Conservation (phyloP, 2,797 vertebrate genomes). For the Anas flavirostris region DNA sequence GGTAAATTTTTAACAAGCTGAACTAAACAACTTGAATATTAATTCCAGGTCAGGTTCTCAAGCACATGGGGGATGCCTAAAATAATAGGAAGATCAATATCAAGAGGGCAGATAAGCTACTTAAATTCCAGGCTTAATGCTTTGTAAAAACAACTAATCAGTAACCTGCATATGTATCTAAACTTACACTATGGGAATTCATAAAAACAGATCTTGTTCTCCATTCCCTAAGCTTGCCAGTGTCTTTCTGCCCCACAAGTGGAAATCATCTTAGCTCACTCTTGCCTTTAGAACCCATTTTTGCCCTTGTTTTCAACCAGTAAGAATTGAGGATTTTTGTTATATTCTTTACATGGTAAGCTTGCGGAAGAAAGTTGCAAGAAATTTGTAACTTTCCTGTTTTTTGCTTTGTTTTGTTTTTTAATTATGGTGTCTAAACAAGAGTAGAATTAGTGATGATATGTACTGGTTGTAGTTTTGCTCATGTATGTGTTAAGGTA, state of each 20-base stretch:
- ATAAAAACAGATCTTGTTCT: not conserved
- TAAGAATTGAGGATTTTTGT: not conserved
- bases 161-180: not conserved
- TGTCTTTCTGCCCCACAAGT: not conserved
- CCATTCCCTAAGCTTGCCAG: not conserved
- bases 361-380: not conserved
- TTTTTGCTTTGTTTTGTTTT: not conserved
- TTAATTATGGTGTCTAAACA: not conserved
- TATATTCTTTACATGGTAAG: not conserved
- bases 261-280: not conserved
- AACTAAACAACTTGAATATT: not conserved
- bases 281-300: not conserved
- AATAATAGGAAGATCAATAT: not conserved
- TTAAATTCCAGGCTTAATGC: not conserved
- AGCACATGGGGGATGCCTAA: not conserved
- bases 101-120: not conserved
- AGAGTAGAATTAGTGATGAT: not conserved
- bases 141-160: conserved; percentile 26
- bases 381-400: not conserved
- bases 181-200: not conserved
- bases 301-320: not conserved
- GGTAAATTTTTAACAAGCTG: conserved; percentile 67
- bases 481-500: not conserved
- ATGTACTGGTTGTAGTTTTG: not conserved
- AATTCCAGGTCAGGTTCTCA: not conserved